Base-by-base conservation (phyloP, 2,113 vertebrate species). In the Sinocyclocheilus anshuiensis region DNA sequence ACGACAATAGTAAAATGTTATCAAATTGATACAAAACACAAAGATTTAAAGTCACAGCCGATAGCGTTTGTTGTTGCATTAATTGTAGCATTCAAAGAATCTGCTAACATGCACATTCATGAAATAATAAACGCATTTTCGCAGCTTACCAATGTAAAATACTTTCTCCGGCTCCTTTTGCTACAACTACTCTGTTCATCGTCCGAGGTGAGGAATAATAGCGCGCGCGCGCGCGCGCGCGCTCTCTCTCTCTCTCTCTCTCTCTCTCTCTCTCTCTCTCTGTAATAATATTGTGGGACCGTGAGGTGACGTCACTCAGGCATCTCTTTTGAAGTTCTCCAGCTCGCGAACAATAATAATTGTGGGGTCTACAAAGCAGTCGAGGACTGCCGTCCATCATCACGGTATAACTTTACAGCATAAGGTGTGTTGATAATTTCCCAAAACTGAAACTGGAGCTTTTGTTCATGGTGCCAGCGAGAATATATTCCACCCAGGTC, bases 231-330 rank as follows among this genome's bases (percentile, higher is more conserved):
- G 61, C 33, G 42, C 69, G 50, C 86, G 55, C 50, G 16, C 50
- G 15, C 50, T 53, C 50, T 53, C 13, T 61, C 78, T 75, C 82
- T 42, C 82, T 75, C 81, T 74, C 67, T 75, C 33, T 59, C 69
- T 77, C 86, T 67, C 50, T 18, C 50, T 53, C 50, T 53, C 50
- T 16, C 15, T 53, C 78, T 76, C 61, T 77, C 84, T 84, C 78
- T 81, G 29, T 82, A 86, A 86, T 77, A 81, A 12, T 11, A 48
- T 88, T 88, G 67, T 85, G 77, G 55, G 81, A 45, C 45, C 69
- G 83, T 77, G 87, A 74, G 42, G 65, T 87, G 89, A 93, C 93
- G 94, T 95, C 94, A 94, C 87, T 16, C 24, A 89, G 45, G 45
- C 45, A 48, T 48, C 45, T 12, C 89, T 61, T 88, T 77, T 86